Conservation (phyloP, 2,888 invertebrate genomes). For the Cylloceria caligata region DNA sequence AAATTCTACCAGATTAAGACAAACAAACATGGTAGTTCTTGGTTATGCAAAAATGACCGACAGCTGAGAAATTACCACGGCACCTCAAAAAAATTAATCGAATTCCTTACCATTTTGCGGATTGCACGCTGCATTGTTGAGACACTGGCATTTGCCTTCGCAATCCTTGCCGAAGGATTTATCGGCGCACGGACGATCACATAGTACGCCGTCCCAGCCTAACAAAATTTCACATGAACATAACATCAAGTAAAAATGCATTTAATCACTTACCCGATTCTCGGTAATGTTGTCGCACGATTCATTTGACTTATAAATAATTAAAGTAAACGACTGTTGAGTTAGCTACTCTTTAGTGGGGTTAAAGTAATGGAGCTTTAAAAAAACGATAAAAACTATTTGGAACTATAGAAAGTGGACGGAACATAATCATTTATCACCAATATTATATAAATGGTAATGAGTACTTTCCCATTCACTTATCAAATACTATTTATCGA, state of each 20-base stretch:
- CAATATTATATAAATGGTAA: background rate
- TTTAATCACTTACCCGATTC: conserved; percentile 60
- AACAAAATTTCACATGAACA: conserved; percentile 67
- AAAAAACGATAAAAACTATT: background rate
- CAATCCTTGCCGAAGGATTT: conserved; percentile 94
- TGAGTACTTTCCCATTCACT: too few species aligned
- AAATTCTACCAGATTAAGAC: conserved; percentile 21
- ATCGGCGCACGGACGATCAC: conserved; percentile 94
- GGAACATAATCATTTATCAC: background rate
- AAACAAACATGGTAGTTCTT: background rate
- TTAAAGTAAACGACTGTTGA: background rate
- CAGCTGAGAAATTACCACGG: conserved; percentile 12
- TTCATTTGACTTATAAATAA: conserved; percentile 14
- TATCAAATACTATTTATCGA: too few species aligned
- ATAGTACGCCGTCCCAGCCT: conserved; percentile 92
- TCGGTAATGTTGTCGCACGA: conserved; percentile 4
- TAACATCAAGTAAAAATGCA: conserved; percentile 13
- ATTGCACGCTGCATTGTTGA: conserved; percentile 93
- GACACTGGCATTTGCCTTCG: conserved; percentile 90
- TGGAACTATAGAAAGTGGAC: background rate
- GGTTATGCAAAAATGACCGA: conserved; percentile 1
- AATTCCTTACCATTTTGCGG: conserved; percentile 90
- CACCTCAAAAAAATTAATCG: background rate
- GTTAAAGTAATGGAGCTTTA: background rate
- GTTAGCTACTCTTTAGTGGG: background rate